phyloP scores from a whole-genome alignment of 2,113 vertebrate genomes.

The Reinhardtius hippoglossoides region DNA sequence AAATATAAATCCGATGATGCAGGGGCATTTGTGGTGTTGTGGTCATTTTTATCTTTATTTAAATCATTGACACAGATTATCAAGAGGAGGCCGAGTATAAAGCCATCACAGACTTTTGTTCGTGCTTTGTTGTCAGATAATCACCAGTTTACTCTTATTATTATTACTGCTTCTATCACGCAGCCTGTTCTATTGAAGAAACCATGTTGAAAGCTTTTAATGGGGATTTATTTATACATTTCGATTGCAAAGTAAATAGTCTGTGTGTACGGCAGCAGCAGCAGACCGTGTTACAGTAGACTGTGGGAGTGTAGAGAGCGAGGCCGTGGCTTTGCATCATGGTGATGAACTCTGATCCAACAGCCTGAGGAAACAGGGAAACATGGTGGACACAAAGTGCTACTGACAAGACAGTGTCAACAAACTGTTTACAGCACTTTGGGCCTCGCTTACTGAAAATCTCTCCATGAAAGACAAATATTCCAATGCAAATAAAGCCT shows the following conservation, averaged over 20 bases:
- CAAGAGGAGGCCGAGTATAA: not conserved
- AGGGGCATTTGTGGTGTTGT: too few relatives aligned
- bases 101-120: not conserved
- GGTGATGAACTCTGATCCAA: conserved; percentile 45
- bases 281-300: not conserved
- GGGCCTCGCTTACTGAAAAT: conserved; percentile 4
- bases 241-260: conserved; percentile 7
- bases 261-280: not conserved
- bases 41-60: not conserved
- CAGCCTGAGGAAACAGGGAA: conserved; percentile 54
- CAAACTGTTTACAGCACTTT: conserved; percentile 43
- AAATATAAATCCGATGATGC: not conserved
- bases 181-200: conserved; percentile 11
- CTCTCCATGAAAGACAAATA: not conserved
- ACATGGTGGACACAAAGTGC: conserved; percentile 33
- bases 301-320: not conserved
- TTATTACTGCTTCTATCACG: conserved; percentile 18
- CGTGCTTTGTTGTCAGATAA: not conserved
- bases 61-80: not conserved
- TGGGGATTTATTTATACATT: not conserved
- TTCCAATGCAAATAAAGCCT: not conserved
- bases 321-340: conserved; percentile 48
- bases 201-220: not conserved
- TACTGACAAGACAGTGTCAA: conserved; percentile 54
- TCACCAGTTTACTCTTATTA: conserved; percentile 2